Evolutionary conservation across 1,140 invertebrate genomes (phyloP), one percentile per base, ranked within the genome.

Genomic region (Cydia pomonella): DNA sequence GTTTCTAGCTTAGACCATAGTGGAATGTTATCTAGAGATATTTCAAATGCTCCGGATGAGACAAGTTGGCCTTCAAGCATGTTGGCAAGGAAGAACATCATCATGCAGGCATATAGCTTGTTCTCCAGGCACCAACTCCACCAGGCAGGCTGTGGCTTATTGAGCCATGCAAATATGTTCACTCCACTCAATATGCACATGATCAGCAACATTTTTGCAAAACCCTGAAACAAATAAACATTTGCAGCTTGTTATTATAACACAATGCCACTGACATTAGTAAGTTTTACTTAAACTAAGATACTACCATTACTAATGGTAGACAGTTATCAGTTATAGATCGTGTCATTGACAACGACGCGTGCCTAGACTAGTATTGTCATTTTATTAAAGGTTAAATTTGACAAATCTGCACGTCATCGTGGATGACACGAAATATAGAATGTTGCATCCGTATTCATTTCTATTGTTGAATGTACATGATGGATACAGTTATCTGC

Each of bases 1-100:
- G 98, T 99, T 94, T 99, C 97, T 69, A 99, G 87, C 94, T 99
- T 99, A 1, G 98, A 99, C 99, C 99, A 99, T 27, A 99, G 96
- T 64, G 98, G 98, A 88, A 99, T 97, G 95, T 99, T 98, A 94
- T 99, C 99, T 66, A 99, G 96, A 79, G 96, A 96, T 87, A 99
- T 99, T 95, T 99, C 99, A 95, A 99, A 99, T 71, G 99, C 99
- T 80, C 99, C 99, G 25, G 99, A 99, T 73, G 98, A 98, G 73
- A 99, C 96, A 13, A 99, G 93, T 86, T 98, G 97, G 3, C 96
- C 96, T 94, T 99, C 99, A 73, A 99, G 93, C 80, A 97, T 96
- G 93, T 99, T 99, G 72, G 96, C 96, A 63, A 99, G 90, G 87
- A 99, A 99, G 89, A 99, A 99, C 83, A 98, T 94, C 97, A 99